Evolutionary conservation across 2,797 vertebrate species (phyloP), one percentile per base, ranked within the genome.

Genomic region (Cyclopterus lumpus): DNA sequence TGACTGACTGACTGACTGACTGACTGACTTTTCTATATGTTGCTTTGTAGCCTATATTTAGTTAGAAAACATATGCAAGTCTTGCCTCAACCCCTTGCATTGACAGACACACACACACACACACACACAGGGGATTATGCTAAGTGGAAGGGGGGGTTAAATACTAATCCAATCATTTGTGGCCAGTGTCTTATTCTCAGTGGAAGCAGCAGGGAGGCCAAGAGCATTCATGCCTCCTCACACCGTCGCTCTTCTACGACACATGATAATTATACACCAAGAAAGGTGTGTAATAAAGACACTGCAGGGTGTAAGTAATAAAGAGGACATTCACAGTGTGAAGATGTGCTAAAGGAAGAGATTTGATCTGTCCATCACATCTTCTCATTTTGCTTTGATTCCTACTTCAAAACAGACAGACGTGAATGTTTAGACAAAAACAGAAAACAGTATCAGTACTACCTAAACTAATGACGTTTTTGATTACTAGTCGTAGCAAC

Each of bases 111-210:
- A 53, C 9, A 5, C 54, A 30, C 28, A 32, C 15, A 58, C 55
- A 58, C 55, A 59, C 55, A 40, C 58, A 38, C 32, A 94, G 91
- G 93, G 92, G 94, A 95, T 95, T 95, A 94, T 93, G 88, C 83
- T 90, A 92, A 93, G 79, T 91, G 90, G 79, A 90, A 77, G 80
- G 78, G 86, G n/a, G 89, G 93, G 92, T 92, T 88, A 92, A 93
- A 89, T 88, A 89, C 89, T 95, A 95, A 95, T 95, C 95, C 94
- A 94, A 94, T 93, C 90, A 93, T 93, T 93, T 86, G 89, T 86
- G 90, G 83, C 88, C 89, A 88, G 87, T 92, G 88, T 93, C 91
- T 93, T 89, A 93, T 90, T 92, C 92, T 90, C 87, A 83, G 81
- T 57, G 86, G 91, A 86, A 93, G 91, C 85, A 74, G 82, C 80